Base-by-base conservation (phyloP, 2,113 vertebrate genomes). In the Kryptolebias marmoratus region DNA sequence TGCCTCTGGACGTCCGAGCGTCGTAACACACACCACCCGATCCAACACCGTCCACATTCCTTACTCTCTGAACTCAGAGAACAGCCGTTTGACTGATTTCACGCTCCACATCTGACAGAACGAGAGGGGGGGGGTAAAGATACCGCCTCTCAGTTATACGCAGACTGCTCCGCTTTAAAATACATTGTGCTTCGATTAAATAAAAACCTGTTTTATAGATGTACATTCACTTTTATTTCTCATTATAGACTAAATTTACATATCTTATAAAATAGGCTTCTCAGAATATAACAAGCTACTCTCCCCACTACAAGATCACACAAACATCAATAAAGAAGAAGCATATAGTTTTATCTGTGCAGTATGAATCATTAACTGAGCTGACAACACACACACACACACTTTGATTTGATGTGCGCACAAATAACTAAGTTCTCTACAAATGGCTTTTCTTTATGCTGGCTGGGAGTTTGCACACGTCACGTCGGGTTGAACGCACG, bases 101-200 rank as follows among this genome's bases (percentile, higher is more conserved):
- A 64, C 1, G 47, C 39, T 11, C 27, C 74, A 48, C 4, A 81
- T 52, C 68, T 67, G 5, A 7, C 74, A 13, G 0, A 58, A 67
- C 50, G 45, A 68, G 60, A 61, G 15, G 47, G 45, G 18, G 13
- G 22, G 54, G 22, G 47, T 36, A 50, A 65, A 53, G 52, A 66
- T 42, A 63, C 71, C 48, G 60, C 68, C 71, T 68, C 42, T 72
- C 50, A 5, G 31, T 79, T 79, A 68, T 73, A 89, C 65, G 77
- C 78, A 83, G 60, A 85, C 63, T 63, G 71, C 57, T 73, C 60
- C 12, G 69, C 76, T 75, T 64, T 79, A 76, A 85, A 88, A 91
- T 87, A 86, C 83, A 84, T 91, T 93, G 92, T 93, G 93, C 92
- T 93, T 92, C 32, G 78, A 88, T 86, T 88, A 88, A 90, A 90